These are phyloP conservation scores for Zygaena filipendulae DNA, from an alignment of 2,888 invertebrate species.

Conservation along the genomic window DNA sequence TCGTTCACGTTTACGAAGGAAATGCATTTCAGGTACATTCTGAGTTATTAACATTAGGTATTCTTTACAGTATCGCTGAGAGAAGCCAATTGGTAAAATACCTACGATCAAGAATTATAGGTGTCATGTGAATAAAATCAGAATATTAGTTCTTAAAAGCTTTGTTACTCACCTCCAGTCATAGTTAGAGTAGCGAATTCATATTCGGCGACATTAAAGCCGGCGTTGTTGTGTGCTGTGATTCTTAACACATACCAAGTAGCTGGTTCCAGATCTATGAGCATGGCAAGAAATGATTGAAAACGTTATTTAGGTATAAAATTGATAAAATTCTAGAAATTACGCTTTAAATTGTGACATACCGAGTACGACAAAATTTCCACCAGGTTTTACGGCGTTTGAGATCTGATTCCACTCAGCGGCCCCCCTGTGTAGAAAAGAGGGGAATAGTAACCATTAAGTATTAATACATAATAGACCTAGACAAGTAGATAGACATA, in stretches of 20 bases:
- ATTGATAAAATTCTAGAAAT: conserved; percentile 10
- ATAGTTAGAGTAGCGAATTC: conserved; percentile 95
- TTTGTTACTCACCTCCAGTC: conserved; percentile 89
- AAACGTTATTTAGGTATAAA: too few relatives aligned
- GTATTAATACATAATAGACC: conserved; percentile 4
- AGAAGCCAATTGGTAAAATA: too few relatives aligned
- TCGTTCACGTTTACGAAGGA: conserved; percentile 26
- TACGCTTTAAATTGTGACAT: conserved; percentile 15
- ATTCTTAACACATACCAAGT: conserved; percentile 94
- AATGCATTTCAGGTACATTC: conserved; percentile 62
- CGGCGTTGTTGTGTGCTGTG: conserved; percentile 95
- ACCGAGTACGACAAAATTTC: conserved; percentile 86
- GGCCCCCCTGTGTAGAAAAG: conserved; percentile 70
- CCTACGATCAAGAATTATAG: too few relatives aligned
- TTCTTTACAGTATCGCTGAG: too few relatives aligned
- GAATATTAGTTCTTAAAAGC: background rate
- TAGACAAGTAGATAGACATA: conserved; percentile 1
- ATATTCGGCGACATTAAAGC: conserved; percentile 94
- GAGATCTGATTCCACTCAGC: conserved; percentile 95
- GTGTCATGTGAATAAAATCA: too few relatives aligned
- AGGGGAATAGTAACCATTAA: too few relatives aligned
- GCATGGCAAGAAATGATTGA: too few relatives aligned
- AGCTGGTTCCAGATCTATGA: conserved; percentile 92
- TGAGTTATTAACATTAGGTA: too few relatives aligned
- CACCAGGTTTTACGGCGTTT: conserved; percentile 91